Evolutionary conservation across 2,888 invertebrate genomes (phyloP).

Genomic region (Melanostoma mellinum): DNA sequence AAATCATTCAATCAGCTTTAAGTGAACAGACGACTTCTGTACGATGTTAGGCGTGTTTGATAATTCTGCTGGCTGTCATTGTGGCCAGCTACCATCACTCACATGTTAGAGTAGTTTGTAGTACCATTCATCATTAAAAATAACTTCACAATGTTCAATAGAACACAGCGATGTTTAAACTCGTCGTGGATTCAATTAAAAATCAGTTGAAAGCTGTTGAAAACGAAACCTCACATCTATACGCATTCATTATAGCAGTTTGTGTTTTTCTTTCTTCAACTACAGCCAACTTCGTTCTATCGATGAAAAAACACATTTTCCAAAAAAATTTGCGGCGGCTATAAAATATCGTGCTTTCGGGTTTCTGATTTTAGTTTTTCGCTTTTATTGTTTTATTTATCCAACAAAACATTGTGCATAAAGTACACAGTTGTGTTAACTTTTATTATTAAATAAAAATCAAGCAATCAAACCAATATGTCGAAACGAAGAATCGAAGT

Average conservation of each 20-base stretch:
- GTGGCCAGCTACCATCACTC: too few relatives aligned
- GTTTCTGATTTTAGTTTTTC: conserved; percentile 74
- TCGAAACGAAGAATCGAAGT: conserved; percentile 94
- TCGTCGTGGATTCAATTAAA: too few relatives aligned
- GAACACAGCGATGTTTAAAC: too few relatives aligned
- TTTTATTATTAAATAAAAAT: not conserved
- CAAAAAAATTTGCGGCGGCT: conserved; percentile 37
- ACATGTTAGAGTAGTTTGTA: too few relatives aligned
- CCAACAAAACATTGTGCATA: not conserved
- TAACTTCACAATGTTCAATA: too few relatives aligned
- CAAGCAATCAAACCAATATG: conserved; percentile 81
- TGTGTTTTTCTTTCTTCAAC: not conserved
- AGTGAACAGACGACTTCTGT: too few relatives aligned
- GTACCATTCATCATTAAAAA: too few relatives aligned
- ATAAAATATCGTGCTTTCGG: not conserved
- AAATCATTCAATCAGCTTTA: too few relatives aligned
- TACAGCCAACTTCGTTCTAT: conserved; percentile 40
- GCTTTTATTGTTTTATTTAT: conserved; percentile 74
- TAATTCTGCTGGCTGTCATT: too few relatives aligned
- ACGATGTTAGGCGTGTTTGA: too few relatives aligned
- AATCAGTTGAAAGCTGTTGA: not conserved
- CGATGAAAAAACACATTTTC: conserved; percentile 68
- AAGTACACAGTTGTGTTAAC: not conserved
- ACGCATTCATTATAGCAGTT: conserved; percentile 43
- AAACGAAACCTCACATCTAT: not conserved